phyloP scores from a whole-genome alignment of 2,797 vertebrate genomes.

The Sebastiscus tertius region DNA sequence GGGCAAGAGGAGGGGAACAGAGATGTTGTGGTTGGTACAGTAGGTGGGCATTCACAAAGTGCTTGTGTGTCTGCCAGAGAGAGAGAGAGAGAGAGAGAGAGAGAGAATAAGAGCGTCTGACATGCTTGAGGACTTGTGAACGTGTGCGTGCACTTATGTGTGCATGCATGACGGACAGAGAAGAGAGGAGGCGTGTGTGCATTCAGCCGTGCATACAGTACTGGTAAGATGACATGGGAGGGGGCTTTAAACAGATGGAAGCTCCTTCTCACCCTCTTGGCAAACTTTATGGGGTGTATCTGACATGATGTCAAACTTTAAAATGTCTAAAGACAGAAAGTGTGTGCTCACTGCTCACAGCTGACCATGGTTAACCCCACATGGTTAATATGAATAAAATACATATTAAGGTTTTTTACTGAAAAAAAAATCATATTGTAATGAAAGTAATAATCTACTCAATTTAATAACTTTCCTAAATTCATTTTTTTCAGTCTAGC shows the following conservation, averaged over 20 bases:
- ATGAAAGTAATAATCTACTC: not conserved
- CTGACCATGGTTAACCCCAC: not conserved
- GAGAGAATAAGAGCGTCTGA: not conserved
- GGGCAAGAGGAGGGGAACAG: not conserved
- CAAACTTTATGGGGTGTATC: not conserved
- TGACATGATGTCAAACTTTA: conserved; percentile 13
- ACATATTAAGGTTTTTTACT: not conserved
- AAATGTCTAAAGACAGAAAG: not conserved
- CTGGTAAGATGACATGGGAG: not conserved
- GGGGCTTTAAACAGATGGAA: not conserved
- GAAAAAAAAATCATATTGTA: not conserved
- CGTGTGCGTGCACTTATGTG: not conserved
- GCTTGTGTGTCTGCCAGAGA: not conserved
- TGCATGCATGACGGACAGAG: not conserved
- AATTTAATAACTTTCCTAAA: not conserved
- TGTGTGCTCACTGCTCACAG: not conserved
- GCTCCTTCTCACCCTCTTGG: conserved; percentile 11
- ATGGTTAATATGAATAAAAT: not conserved
- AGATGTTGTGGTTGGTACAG: conserved; percentile 7
- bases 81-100: not conserved
- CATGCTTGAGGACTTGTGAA: not conserved
- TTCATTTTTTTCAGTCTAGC: not conserved
- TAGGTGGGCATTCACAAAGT: not conserved
- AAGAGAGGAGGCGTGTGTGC: not conserved
- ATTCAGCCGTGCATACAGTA: not conserved